A percentile compares a stretch with the other conserved stretches of the same genome.
Conservation (phyloP, 2,113 vertebrate genomes). For the Hassar affinis region DNA sequence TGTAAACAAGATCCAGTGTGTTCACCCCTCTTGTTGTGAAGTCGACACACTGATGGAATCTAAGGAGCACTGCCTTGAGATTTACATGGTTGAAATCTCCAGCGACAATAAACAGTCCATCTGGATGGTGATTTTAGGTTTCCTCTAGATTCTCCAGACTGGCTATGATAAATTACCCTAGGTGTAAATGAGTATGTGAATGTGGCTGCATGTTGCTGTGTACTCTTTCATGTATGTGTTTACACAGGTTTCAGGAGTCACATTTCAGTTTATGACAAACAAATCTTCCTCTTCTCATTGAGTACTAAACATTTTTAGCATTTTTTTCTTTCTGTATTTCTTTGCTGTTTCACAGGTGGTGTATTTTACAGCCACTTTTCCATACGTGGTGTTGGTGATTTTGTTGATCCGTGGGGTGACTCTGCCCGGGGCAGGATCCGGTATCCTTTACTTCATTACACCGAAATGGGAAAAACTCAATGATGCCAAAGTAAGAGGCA, state of each 20-base stretch:
- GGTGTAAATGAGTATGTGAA: not conserved
- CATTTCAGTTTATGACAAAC: not conserved
- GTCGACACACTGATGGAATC: no score
- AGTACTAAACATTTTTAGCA: not conserved
- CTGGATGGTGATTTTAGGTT: no score
- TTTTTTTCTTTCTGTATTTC: not conserved
- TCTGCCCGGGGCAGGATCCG: slow-evolving; percentile 87
- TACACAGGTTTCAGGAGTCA: not conserved
- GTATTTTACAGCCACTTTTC: slow-evolving; percentile 97
- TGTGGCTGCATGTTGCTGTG: not conserved
- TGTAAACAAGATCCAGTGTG: no score
- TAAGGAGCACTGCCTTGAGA: no score
- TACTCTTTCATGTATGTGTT: not conserved
- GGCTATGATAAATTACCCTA: not conserved
- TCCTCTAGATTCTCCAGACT: not conserved
- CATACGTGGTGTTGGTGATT: slow-evolving; percentile 94
- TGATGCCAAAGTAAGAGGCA: slow-evolving; percentile 85
- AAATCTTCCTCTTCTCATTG: no score
- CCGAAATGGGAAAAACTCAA: slow-evolving; percentile 97
- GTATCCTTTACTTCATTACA: slow-evolving; percentile 97
- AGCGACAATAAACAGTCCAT: no score
- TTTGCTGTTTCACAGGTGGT: slow-evolving; percentile 81
- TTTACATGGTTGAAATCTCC: no score
- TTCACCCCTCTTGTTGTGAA: no score
- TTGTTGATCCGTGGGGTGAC: slow-evolving; percentile 93